phyloP scores from a whole-genome alignment of 2,888 invertebrate species.

The Polylopha cassiicola region DNA sequence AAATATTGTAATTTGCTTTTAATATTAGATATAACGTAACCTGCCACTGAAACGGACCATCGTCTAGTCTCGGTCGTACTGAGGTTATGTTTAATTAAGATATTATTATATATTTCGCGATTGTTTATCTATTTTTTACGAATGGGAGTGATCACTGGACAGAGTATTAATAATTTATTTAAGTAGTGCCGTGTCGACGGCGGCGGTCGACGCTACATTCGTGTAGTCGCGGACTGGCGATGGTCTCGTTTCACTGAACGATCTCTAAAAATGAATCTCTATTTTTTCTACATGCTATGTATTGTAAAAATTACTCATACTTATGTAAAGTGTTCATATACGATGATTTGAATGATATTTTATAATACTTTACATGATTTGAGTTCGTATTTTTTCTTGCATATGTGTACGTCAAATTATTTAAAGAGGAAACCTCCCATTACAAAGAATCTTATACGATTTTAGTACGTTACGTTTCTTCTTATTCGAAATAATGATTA shows the following conservation, averaged over 20 bases:
- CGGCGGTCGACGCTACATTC: too few species aligned
- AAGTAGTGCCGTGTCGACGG: too few species aligned
- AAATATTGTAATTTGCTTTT: constrained; percentile 75
- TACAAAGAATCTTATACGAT: constrained; percentile 25
- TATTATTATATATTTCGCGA: too few species aligned
- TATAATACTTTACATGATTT: constrained; percentile 25
- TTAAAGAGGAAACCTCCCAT: constrained; percentile 9
- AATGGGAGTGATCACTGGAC: too few species aligned
- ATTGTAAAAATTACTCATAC: constrained; percentile 72
- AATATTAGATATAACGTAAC: constrained; percentile 59
- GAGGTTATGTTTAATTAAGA: too few species aligned
- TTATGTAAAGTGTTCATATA: constrained; percentile 69
- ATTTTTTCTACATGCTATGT: constrained; percentile 77
- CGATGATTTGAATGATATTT: constrained; percentile 47
- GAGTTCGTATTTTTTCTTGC: constrained; percentile 21
- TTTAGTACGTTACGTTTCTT: constrained; percentile 31
- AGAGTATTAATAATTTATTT: too few species aligned
- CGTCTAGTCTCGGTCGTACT: constrained; percentile 44
- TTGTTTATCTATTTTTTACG: not conserved
- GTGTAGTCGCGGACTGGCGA: constrained; percentile 46
- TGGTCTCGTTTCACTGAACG: constrained; percentile 74
- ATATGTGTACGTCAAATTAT: constrained; percentile 17
- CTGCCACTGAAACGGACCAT: constrained; percentile 74
- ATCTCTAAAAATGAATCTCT: constrained; percentile 76
- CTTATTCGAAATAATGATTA: constrained; percentile 8